phyloP scores from a whole-genome alignment of 2,113 vertebrate genomes.

The Thomomys bottae region DNA sequence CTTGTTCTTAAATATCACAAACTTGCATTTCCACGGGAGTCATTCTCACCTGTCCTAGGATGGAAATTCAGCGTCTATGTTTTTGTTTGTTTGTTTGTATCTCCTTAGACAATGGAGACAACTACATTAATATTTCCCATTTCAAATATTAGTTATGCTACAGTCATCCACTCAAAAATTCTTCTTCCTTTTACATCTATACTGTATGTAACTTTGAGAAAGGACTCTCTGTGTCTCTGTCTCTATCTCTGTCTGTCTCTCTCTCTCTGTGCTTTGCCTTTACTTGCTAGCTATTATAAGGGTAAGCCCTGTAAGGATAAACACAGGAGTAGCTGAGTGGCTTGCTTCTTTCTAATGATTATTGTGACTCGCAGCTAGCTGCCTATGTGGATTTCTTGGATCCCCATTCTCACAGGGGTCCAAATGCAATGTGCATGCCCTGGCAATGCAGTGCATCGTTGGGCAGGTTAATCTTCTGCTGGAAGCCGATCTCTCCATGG shows the following conservation, averaged over 20 bases:
- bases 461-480: neutral
- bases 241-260: neutral
- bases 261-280: neutral
- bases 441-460: neutral
- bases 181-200: neutral
- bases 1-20: neutral
- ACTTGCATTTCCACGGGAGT: neutral
- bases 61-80: neutral
- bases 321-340: neutral
- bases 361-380: neutral
- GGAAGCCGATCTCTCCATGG: no score
- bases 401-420: rapidly evolving
- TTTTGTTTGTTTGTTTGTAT: neutral
- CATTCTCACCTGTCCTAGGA: neutral
- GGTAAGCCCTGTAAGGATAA: neutral
- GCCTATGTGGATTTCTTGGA: neutral
- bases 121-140: neutral
- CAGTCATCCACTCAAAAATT: neutral
- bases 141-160: neutral
- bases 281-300: neutral
- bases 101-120: neutral
- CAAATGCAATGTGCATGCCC: neutral
- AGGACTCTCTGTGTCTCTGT: no score
- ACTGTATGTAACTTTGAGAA: neutral
- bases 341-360: neutral